phyloP scores from a whole-genome alignment of 1,140 invertebrate genomes.

The Drosophila santomea region DNA sequence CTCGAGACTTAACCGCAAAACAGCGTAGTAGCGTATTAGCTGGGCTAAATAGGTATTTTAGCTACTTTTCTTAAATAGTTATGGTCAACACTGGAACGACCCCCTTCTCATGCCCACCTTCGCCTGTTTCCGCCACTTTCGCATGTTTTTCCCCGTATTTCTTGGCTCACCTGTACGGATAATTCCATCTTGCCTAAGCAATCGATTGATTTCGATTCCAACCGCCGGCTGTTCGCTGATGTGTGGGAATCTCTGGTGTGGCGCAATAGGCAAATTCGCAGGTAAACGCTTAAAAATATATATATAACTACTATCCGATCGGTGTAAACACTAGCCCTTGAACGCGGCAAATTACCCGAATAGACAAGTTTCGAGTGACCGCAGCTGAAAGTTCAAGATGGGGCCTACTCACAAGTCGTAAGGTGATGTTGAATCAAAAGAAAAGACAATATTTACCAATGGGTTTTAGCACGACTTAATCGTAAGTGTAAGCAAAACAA shows the following conservation, averaged over 20 bases:
- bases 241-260: constrained; percentile 1
- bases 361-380: background rate
- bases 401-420: constrained; percentile 6
- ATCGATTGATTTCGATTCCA: constrained; percentile 19
- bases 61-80: constrained; percentile 1
- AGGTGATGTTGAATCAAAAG: background rate
- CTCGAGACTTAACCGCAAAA: background rate
- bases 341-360: constrained; percentile 25
- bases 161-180: background rate
- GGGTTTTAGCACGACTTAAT: constrained; percentile 1
- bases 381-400: constrained; percentile 35
- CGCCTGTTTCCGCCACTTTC: background rate
- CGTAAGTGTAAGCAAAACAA: background rate
- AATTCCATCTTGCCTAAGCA: constrained; percentile 3
- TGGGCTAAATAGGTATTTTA: background rate
- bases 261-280: constrained; percentile 32
- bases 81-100: constrained; percentile 9
- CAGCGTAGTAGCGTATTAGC: background rate
- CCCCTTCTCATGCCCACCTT: background rate
- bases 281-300: constrained; percentile 10
- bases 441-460: constrained; percentile 2
- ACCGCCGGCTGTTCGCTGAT: background rate
- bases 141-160: background rate
- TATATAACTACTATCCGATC: background rate
- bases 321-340: constrained; percentile 3